A percentile compares a stretch with the other conserved stretches of the same genome.
These are phyloP conservation scores for Laothoe populi DNA, from an alignment of 2,888 invertebrate species.

Conservation along the genomic window DNA sequence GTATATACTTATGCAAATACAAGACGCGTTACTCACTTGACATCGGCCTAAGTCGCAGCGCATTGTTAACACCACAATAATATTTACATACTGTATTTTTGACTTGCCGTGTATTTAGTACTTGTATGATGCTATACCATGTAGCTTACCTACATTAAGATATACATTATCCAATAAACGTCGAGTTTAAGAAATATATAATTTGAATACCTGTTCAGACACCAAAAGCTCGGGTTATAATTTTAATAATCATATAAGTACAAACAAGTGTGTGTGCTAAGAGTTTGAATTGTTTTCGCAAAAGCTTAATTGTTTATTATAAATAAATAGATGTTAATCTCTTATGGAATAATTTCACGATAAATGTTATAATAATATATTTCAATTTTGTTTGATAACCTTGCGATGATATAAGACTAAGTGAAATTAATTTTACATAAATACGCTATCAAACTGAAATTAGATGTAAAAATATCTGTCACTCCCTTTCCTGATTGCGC, in stretches of 20 bases:
- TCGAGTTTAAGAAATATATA: not conserved
- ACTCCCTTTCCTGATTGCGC: not conserved
- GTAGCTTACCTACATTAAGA: not conserved
- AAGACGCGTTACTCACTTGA: slow-evolving; percentile 41
- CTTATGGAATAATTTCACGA: no score
- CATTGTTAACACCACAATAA: slow-evolving; percentile 46
- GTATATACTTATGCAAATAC: slow-evolving; percentile 50
- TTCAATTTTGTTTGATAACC: no score
- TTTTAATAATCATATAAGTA: no score
- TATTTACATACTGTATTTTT: slow-evolving; percentile 44
- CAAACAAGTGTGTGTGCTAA: not conserved
- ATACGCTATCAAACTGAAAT: slow-evolving; percentile 1
- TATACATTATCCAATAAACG: not conserved
- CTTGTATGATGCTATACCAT: not conserved
- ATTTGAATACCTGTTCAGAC: not conserved
- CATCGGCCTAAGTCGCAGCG: slow-evolving; percentile 42
- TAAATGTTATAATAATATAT: no score
- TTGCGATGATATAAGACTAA: not conserved
- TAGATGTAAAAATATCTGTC: not conserved
- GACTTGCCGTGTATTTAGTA: slow-evolving; percentile 26
- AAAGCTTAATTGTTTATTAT: no score
- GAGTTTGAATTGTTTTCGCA: no score
- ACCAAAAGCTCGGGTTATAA: no score
- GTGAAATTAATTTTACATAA: not conserved
- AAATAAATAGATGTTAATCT: no score